A percentile compares a stretch with the other conserved stretches of the same genome.
Conservation (phyloP, 2,113 vertebrate species). For the Pristiophorus japonicus region DNA sequence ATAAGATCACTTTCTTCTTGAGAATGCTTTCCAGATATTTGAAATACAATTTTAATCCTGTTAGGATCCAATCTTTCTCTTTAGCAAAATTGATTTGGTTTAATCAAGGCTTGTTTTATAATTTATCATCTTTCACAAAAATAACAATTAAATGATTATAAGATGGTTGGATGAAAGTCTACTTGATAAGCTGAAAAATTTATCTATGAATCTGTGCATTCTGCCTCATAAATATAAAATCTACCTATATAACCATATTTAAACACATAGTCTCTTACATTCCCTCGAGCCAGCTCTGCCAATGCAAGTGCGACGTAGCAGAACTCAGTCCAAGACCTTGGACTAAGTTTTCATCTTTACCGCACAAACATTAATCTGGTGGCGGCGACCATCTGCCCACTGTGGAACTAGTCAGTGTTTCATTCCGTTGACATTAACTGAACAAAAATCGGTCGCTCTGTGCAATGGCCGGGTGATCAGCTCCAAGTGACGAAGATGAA, state of each 20-base stretch:
- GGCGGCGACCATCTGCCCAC: not conserved
- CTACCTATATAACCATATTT: not conserved
- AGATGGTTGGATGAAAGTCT: not conserved
- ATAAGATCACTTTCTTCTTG: slow-evolving; percentile 15
- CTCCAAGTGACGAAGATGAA: not conserved
- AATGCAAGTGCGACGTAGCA: not conserved
- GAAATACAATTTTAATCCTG: not conserved
- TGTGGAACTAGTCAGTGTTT: not conserved
- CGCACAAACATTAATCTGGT: not conserved
- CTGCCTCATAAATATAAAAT: not conserved
- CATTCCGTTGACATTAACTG: not conserved
- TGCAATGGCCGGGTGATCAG: not conserved
- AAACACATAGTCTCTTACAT: not conserved
- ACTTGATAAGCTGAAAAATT: not conserved
- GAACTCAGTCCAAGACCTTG: not conserved
- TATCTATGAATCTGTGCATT: not conserved
- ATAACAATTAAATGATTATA: not conserved
- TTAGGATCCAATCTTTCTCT: not conserved
- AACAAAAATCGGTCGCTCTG: not conserved
- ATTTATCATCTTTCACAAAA: not conserved
- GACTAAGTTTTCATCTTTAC: not conserved
- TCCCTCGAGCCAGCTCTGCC: not conserved
- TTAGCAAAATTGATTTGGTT: not conserved
- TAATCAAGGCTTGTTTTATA: not conserved
- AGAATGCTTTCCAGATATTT: not conserved